Conservation (phyloP, 1,140 invertebrate genomes). For the Frieseomelitta varia region DNA sequence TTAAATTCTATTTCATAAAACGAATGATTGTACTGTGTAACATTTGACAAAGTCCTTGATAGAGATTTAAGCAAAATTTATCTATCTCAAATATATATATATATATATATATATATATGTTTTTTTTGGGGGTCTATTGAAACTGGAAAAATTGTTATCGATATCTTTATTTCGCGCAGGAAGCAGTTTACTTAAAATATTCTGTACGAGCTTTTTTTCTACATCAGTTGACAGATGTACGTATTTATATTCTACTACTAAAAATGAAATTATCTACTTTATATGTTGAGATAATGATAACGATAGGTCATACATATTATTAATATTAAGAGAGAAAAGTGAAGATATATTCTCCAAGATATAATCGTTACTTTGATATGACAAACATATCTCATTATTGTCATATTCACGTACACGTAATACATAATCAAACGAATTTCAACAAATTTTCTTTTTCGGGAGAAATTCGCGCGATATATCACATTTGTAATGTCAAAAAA, state of each 20-base stretch:
- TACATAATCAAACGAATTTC: neutral
- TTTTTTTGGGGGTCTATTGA: neutral
- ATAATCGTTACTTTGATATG: constrained; percentile 41
- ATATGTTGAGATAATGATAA: neutral
- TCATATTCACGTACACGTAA: constrained; percentile 17
- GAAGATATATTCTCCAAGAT: neutral
- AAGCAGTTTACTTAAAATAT: neutral
- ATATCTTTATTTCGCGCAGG: neutral
- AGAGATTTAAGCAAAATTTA: neutral
- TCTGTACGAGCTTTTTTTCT: constrained; percentile 16
- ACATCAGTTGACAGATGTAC: neutral
- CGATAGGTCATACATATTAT: neutral
- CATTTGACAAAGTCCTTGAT: neutral
- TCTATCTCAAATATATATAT: neutral
- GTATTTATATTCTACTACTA: neutral
- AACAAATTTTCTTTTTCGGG: neutral
- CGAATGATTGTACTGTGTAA: neutral
- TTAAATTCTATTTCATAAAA: too few species aligned
- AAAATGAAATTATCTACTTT: neutral
- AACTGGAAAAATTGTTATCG: neutral
- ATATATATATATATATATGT: neutral
- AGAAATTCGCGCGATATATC: neutral
- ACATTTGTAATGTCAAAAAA: neutral
- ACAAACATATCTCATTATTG: constrained; percentile 54
- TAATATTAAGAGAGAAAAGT: neutral